phyloP scores from a whole-genome alignment of 2,113 vertebrate species.

The Centropus bengalensis region DNA sequence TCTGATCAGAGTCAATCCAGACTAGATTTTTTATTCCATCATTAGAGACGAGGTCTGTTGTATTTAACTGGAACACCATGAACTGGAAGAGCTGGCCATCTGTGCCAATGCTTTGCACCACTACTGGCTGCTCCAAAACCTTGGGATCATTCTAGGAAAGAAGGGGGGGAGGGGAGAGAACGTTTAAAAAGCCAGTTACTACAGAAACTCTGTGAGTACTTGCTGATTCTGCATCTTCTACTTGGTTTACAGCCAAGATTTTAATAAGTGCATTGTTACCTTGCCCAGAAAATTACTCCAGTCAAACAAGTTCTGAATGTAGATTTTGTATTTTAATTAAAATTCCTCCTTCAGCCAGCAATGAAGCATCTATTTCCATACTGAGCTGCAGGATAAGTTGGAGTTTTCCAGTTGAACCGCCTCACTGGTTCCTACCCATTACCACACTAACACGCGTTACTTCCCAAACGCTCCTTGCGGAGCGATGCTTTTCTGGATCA shows the following conservation, averaged over 20 bases:
- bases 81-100: constrained; percentile 88
- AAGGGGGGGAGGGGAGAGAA: not conserved
- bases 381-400: not conserved
- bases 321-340: constrained; percentile 68
- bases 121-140: constrained; percentile 82
- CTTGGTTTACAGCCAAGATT: constrained; percentile 36
- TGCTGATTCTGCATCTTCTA: constrained; percentile 58
- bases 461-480: not conserved
- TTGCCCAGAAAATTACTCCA: constrained; percentile 68
- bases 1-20: constrained; percentile 85
- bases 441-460: not conserved
- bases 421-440: not conserved
- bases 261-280: constrained; percentile 65
- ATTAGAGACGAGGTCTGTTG: constrained; percentile 79
- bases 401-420: not conserved
- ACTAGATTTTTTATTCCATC: constrained; percentile 86
- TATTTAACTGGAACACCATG: constrained; percentile 90
- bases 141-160: constrained; percentile 74
- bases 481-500: not conserved
- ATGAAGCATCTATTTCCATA: constrained; percentile 38
- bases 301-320: constrained; percentile 67
- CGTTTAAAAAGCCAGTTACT: not conserved
- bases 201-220: not conserved
- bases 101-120: constrained; percentile 85
- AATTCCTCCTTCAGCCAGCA: constrained; percentile 41